Percentiles rank a stretch among this genome's conserved stretches.
Evolutionary conservation across 2,888 invertebrate species (phyloP).

Genomic region (Drosophila lutescens): DNA sequence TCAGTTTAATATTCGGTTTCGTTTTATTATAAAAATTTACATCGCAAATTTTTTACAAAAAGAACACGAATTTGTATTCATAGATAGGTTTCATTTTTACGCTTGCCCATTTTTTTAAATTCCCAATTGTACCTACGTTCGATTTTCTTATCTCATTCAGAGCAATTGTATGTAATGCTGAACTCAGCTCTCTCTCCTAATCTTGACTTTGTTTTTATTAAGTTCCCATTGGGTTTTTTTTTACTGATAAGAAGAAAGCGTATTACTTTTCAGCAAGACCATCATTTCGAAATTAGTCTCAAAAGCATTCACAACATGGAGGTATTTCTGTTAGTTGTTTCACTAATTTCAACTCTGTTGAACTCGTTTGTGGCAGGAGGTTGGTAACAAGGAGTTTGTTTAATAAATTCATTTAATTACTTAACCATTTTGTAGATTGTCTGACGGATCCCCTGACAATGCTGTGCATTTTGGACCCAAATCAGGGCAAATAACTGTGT

Average conservation of each 20-base stretch:
- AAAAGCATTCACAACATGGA: slow-evolving; percentile 37
- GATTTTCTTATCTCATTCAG: neutral
- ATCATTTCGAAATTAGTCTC: neutral
- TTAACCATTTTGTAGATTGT: slow-evolving; percentile 51
- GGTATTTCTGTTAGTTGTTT: slow-evolving; percentile 19
- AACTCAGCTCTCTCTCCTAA: neutral
- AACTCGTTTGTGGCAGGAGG: slow-evolving; percentile 15
- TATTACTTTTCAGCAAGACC: slow-evolving; percentile 1
- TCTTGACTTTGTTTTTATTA: neutral
- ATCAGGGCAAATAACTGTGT: slow-evolving; percentile 38
- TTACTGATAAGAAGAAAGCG: slow-evolving; percentile 2
- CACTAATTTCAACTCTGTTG: slow-evolving; percentile 37
- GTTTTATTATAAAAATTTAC: too few relatives aligned
- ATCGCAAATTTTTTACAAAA: too few relatives aligned
- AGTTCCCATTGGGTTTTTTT: neutral
- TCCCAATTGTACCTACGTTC: neutral
- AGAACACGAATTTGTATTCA: too few relatives aligned
- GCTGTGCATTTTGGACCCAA: slow-evolving; percentile 50
- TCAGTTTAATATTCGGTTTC: too few relatives aligned
- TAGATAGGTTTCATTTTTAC: too few relatives aligned
- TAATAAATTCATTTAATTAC: slow-evolving; percentile 11
- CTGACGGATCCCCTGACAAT: slow-evolving; percentile 63
- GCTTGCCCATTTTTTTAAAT: too few relatives aligned
- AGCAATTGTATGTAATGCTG: neutral
- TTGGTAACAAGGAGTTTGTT: slow-evolving; percentile 21